Percentiles rank a stretch among this genome's conserved stretches.
Evolutionary conservation across 1,140 invertebrate genomes (phyloP).

Genomic region (Heliothis subflexa): DNA sequence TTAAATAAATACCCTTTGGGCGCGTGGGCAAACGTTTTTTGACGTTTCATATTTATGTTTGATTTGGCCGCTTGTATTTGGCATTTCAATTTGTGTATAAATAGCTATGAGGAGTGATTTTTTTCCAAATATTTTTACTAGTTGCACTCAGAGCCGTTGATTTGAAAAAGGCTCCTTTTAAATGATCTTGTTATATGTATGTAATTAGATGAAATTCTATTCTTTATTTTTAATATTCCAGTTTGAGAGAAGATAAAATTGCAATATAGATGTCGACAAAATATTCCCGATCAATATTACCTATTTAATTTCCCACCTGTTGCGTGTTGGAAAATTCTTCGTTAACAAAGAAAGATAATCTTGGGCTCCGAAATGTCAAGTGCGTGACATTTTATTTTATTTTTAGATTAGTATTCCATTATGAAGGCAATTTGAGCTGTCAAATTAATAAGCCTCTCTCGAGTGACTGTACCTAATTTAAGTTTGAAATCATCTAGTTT

Average conservation of each 20-base stretch:
- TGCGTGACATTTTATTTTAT: slow-evolving; percentile 8
- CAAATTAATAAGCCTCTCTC: neutral
- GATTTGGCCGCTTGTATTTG: neutral
- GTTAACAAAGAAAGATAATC: neutral
- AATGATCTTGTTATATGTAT: no score
- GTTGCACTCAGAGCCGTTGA: no score
- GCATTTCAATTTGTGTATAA: no score
- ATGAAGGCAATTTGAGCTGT: slow-evolving; percentile 13
- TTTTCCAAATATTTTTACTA: neutral
- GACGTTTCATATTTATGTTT: neutral
- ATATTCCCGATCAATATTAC: neutral
- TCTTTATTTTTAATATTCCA: no score
- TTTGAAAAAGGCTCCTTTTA: no score
- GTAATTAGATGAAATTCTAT: no score
- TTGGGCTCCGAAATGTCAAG: neutral
- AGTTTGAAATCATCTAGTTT: neutral
- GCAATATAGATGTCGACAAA: no score
- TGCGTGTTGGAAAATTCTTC: neutral
- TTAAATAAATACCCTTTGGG: neutral
- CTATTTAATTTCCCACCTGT: slow-evolving; percentile 5
- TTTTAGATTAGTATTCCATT: slow-evolving; percentile 13
- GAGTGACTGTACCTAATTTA: neutral
- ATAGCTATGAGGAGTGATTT: neutral
- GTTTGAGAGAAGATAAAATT: no score
- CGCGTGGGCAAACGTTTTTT: neutral